Conservation (phyloP, 2,888 invertebrate genomes). For the Lucinisca nassula region DNA sequence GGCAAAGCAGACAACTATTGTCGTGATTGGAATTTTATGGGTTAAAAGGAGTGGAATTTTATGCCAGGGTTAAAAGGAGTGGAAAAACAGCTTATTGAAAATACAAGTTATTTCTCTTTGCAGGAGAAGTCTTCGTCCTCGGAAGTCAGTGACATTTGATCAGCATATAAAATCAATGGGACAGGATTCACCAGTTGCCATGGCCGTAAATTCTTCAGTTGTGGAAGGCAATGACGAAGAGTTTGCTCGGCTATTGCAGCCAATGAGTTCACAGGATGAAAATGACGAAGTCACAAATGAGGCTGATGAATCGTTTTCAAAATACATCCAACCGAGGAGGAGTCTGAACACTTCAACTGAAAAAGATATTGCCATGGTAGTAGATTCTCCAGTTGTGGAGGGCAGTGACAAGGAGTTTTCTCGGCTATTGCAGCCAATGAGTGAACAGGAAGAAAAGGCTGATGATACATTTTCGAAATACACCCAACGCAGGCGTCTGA, state of each 20-base stretch:
- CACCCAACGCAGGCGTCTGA: constrained; percentile 23
- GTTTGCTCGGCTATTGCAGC: constrained; percentile 41
- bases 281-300: not conserved
- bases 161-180: constrained; percentile 4
- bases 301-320: constrained; percentile 60
- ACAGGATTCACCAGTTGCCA: constrained; percentile 29
- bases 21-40: too few relatives aligned
- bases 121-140: constrained; percentile 63
- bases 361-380: constrained; percentile 44
- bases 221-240: constrained; percentile 35
- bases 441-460: not conserved
- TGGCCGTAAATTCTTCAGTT: not conserved
- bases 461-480: constrained; percentile 65
- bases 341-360: constrained; percentile 27
- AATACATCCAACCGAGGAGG: constrained; percentile 53
- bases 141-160: constrained; percentile 67
- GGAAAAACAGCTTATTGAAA: too few relatives aligned
- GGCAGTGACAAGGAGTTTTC: constrained; percentile 36
- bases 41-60: too few relatives aligned
- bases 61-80: too few relatives aligned
- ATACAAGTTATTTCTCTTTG: too few relatives aligned
- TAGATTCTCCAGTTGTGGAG: constrained; percentile 8
- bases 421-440: constrained; percentile 36
- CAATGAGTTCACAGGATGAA: constrained; percentile 1
- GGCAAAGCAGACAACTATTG: too few relatives aligned